Evolutionary conservation across 2,113 vertebrate species (phyloP).

Genomic region (Sciurus niger): DNA sequence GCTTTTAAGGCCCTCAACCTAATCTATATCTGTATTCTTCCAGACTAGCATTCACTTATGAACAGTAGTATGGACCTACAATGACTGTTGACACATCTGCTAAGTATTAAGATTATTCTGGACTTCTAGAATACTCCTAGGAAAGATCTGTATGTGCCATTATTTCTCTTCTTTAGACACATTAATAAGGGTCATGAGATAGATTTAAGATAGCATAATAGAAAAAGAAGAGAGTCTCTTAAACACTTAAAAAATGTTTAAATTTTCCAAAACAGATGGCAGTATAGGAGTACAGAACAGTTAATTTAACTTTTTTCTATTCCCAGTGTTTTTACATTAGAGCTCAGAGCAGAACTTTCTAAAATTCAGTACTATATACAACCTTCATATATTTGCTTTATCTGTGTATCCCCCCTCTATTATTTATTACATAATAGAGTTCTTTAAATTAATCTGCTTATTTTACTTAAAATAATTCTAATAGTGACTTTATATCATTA

Average conservation of each 20-base stretch:
- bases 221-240: conserved; percentile 4
- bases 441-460: background rate
- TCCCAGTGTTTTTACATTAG: background rate
- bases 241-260: conserved; percentile 45
- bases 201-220: background rate
- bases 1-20: background rate
- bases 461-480: background rate
- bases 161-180: background rate
- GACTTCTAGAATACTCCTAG: background rate
- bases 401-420: background rate
- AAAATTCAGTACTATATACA: background rate
- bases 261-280: background rate
- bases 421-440: conserved; percentile 1
- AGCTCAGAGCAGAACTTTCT: background rate
- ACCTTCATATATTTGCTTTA: background rate
- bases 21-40: background rate
- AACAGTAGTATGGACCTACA: too few relatives aligned
- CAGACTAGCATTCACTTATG: background rate
- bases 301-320: conserved; percentile 7
- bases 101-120: background rate
- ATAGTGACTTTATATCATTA: background rate
- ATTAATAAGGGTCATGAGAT: background rate
- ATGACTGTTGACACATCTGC: background rate
- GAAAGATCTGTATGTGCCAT: background rate
- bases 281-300: background rate